A percentile compares a stretch with the other conserved stretches of the same genome.
These are phyloP conservation scores for Cephus pulcher DNA, from an alignment of 2,888 invertebrate genomes.

Conservation along the genomic window DNA sequence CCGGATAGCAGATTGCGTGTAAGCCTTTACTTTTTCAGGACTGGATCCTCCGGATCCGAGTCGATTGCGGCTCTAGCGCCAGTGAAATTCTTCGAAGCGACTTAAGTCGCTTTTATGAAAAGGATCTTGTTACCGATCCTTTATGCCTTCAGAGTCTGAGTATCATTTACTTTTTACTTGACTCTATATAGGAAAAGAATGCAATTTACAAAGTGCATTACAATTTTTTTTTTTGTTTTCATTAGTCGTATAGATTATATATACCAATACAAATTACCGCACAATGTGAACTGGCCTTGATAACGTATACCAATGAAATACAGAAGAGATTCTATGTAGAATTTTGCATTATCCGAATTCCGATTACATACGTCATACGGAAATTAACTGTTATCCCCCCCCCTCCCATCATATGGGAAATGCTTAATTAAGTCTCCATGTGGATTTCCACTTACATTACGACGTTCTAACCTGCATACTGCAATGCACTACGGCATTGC, in stretches of 20 bases:
- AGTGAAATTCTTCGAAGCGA: not conserved
- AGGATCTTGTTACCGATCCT: not conserved
- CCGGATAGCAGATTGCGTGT: not conserved
- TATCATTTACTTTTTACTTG: too few species aligned
- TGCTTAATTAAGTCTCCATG: not conserved
- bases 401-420: not conserved
- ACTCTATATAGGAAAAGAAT: not conserved
- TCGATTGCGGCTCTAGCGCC: not conserved
- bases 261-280: not conserved
- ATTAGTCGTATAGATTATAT: not conserved
- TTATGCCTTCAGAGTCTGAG: not conserved
- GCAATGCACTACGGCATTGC: not conserved
- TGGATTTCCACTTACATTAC: not conserved
- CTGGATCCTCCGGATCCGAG: not conserved
- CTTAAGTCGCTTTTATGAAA: not conserved
- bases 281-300: not conserved
- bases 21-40: not conserved
- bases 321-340: not conserved
- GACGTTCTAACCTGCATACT: not conserved
- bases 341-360: not conserved
- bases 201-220: not conserved
- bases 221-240: not conserved
- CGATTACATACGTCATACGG: not conserved
- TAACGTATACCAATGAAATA: not conserved
- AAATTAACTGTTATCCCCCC: not conserved